Conservation (phyloP, 2,113 vertebrate species). For the Paramormyrops kingsleyae region DNA sequence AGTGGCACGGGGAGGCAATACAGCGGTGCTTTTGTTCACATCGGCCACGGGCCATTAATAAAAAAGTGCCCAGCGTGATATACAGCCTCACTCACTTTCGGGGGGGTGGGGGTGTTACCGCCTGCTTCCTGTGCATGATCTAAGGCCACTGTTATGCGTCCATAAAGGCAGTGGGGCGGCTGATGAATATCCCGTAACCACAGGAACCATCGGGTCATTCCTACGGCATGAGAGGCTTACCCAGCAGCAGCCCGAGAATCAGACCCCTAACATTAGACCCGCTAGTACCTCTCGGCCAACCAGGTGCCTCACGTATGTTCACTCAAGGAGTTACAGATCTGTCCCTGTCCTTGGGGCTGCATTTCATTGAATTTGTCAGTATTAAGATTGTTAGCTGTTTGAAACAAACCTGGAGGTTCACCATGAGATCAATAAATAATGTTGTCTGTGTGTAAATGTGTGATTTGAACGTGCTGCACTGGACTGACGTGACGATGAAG, state of each 20-base stretch:
- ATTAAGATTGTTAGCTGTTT: neutral
- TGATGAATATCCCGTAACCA: conserved; percentile 43
- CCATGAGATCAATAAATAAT: neutral
- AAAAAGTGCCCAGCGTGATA: conserved; percentile 47
- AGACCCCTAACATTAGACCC: neutral
- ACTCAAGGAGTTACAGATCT: too few relatives aligned
- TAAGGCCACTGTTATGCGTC: conserved; percentile 55
- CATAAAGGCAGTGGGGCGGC: conserved; percentile 25
- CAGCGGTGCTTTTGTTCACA: conserved; percentile 51
- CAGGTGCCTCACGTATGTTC: neutral
- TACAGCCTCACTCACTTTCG: conserved; percentile 36
- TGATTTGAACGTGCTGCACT: neutral
- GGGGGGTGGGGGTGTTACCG: conserved; percentile 29
- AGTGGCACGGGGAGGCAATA: conserved; percentile 28
- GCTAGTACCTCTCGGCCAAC: neutral
- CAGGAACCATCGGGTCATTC: conserved; percentile 38
- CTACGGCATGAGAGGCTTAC: neutral
- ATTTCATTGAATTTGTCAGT: neutral
- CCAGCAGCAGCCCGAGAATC: neutral
- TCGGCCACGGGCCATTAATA: conserved; percentile 24
- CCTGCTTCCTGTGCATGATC: conserved; percentile 66
- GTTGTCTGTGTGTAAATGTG: neutral
- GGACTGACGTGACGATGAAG: neutral
- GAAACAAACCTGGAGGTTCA: neutral
- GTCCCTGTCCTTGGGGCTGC: too few relatives aligned